A percentile compares a stretch with the other conserved stretches of the same genome.
Conservation (phyloP, 2,113 vertebrate species). For the Rhinogobius similis region DNA sequence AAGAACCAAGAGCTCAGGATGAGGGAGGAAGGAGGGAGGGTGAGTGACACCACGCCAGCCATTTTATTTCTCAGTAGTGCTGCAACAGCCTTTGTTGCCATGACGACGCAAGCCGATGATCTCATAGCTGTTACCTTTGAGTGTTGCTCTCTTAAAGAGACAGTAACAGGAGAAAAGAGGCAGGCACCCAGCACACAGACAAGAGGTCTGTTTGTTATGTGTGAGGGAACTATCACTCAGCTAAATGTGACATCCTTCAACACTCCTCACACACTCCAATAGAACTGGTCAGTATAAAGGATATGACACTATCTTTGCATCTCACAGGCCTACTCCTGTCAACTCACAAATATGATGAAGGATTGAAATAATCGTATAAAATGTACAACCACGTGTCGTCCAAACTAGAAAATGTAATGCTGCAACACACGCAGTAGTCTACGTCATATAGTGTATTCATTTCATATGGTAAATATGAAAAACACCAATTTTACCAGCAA, state of each 20-base stretch:
- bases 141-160: slow-evolving; percentile 69
- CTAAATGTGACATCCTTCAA: slow-evolving; percentile 1
- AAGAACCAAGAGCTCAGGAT: slow-evolving; percentile 53
- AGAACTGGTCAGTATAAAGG: too few relatives aligned
- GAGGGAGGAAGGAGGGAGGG: slow-evolving; percentile 13
- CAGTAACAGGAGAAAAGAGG: slow-evolving; percentile 49
- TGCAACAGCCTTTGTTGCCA: slow-evolving; percentile 81
- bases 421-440: neutral
- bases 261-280: neutral
- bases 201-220: slow-evolving; percentile 24
- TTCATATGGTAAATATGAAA: too few relatives aligned
- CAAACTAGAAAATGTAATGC: neutral
- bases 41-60: slow-evolving; percentile 67
- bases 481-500: too few relatives aligned
- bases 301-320: too few relatives aligned
- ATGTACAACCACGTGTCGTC: neutral
- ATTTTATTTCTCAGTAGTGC: slow-evolving; percentile 80
- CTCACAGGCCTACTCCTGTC: too few relatives aligned
- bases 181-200: slow-evolving; percentile 44
- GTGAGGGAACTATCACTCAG: too few relatives aligned
- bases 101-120: slow-evolving; percentile 79
- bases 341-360: too few relatives aligned
- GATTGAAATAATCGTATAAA: too few relatives aligned
- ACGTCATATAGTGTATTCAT: neutral
- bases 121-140: slow-evolving; percentile 77